These are phyloP conservation scores for Globia sparganii DNA, from an alignment of 2,888 invertebrate genomes.

Conservation along the genomic window DNA sequence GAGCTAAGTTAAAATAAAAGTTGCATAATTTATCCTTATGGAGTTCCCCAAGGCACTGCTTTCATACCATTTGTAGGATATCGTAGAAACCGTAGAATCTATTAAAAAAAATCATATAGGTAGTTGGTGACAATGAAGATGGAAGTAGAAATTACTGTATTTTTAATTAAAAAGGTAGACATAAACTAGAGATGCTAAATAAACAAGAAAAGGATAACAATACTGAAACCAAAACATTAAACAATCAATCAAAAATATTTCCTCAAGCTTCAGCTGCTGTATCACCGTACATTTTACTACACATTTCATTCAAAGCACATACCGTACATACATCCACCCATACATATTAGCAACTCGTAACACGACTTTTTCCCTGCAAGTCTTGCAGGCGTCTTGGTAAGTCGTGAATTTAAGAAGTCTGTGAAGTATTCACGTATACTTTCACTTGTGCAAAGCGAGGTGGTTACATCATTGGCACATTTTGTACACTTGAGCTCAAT, in stretches of 20 bases:
- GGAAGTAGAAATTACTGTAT: not conserved
- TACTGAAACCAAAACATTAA: constrained; percentile 8
- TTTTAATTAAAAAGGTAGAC: not conserved
- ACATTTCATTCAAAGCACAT: constrained; percentile 53
- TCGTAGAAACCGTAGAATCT: not conserved
- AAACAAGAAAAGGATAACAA: not conserved
- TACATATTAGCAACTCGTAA: constrained; percentile 46
- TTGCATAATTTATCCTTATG: not conserved
- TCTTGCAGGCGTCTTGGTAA: constrained; percentile 50
- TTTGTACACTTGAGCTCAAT: constrained; percentile 76
- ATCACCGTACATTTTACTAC: constrained; percentile 31
- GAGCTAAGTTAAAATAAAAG: not conserved
- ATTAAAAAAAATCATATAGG: no score
- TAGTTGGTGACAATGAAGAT: not conserved
- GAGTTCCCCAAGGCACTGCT: not conserved
- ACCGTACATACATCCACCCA: constrained; percentile 29
- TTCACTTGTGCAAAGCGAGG: constrained; percentile 74
- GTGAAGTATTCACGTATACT: constrained; percentile 68
- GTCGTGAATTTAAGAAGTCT: constrained; percentile 62
- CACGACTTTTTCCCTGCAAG: constrained; percentile 63
- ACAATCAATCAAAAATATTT: not conserved
- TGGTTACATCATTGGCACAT: constrained; percentile 76
- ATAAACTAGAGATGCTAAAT: not conserved
- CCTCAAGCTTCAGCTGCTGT: not conserved
- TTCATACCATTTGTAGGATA: not conserved